Percentiles rank a stretch among this genome's conserved stretches.
These are phyloP conservation scores for Oasisia sp. DNA, from an alignment of 2,888 invertebrate genomes.

Conservation along the genomic window DNA sequence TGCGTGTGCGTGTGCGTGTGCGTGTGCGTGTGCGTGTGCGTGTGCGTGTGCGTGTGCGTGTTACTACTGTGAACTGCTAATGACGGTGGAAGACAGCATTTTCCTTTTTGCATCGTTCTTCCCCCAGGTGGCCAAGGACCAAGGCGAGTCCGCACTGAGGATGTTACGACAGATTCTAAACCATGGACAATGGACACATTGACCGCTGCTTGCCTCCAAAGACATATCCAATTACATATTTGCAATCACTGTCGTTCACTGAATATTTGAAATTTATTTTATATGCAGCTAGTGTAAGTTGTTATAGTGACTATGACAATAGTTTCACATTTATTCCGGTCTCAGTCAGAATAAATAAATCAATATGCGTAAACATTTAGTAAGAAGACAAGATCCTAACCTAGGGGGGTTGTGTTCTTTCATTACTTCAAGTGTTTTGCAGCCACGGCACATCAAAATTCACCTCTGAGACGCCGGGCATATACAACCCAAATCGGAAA, in stretches of 20 bases:
- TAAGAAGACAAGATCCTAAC: too few species aligned
- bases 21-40: too few species aligned
- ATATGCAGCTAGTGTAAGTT: background rate
- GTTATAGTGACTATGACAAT: background rate
- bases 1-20: too few species aligned
- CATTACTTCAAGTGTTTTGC: too few species aligned
- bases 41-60: too few species aligned
- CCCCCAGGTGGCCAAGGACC: slow-evolving; percentile 38
- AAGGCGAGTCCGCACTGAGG: slow-evolving; percentile 34
- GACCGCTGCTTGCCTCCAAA: background rate
- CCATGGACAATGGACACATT: background rate
- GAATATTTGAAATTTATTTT: background rate
- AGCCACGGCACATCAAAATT: too few species aligned
- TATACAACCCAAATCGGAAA: background rate
- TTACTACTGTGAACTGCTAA: background rate
- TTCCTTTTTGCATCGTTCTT: background rate
- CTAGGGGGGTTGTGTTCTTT: too few species aligned
- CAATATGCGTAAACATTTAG: too few species aligned
- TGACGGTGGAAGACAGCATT: background rate
- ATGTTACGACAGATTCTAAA: slow-evolving; percentile 38
- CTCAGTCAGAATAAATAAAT: too few species aligned
- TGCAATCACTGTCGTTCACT: background rate
- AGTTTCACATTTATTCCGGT: background rate
- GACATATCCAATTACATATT: background rate
- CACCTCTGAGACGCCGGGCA: too few species aligned